phyloP scores from a whole-genome alignment of 2,888 invertebrate genomes.

The Bhutanitis thaidina region DNA sequence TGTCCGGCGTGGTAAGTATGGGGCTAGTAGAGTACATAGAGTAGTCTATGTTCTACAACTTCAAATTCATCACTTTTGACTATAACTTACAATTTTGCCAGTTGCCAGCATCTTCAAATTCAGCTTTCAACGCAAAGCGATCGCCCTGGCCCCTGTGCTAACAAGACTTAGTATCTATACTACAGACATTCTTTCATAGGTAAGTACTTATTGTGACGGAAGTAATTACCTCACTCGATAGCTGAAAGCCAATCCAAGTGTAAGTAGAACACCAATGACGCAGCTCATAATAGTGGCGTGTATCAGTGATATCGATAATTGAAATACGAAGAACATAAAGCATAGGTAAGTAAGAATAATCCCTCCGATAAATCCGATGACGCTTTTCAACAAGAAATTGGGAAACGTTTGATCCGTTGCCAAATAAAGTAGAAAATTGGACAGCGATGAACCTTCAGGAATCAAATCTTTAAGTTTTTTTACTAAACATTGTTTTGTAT shows the following conservation, averaged over 20 bases:
- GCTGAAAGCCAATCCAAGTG: constrained; percentile 84
- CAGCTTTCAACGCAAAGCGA: no score
- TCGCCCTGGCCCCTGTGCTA: no score
- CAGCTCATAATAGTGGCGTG: constrained; percentile 82
- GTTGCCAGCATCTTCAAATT: no score
- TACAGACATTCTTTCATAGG: no score
- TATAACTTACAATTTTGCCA: no score
- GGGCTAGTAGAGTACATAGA: no score
- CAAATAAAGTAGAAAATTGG: constrained; percentile 48
- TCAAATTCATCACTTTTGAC: no score
- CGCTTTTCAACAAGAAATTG: constrained; percentile 82
- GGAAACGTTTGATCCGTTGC: constrained; percentile 70
- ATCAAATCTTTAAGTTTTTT: constrained; percentile 51
- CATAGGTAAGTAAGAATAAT: constrained; percentile 82
- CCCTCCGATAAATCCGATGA: constrained; percentile 83
- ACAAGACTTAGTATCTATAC: no score
- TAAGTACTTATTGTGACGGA: no score
- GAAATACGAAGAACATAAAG: constrained; percentile 84
- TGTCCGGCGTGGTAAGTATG: no score
- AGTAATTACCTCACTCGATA: constrained; percentile 62
- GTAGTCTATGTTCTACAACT: no score
- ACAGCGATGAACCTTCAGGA: constrained; percentile 56
- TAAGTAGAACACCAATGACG: constrained; percentile 81
- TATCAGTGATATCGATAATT: constrained; percentile 80
- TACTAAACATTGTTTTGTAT: constrained; percentile 54